Evolutionary conservation across 1,140 invertebrate genomes (phyloP), one percentile per base, ranked within the genome.

Genomic region (Vanessa atalanta): DNA sequence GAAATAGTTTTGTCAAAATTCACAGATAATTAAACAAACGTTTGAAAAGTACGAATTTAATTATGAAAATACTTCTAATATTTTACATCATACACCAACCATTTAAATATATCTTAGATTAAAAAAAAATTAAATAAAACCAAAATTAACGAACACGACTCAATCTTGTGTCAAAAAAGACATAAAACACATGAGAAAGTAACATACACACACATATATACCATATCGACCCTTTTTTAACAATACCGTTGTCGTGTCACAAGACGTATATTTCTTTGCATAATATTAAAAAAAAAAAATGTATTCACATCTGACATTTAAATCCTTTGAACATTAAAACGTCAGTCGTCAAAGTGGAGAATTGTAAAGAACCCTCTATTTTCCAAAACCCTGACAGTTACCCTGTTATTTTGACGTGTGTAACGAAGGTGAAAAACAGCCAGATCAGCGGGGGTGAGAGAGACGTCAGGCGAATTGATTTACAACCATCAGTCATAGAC

Each of bases 401-500:
- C 48, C 47, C 70, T 37, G 84, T 86, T 91, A 89, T 91, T 92
- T 90, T 92, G 90, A 92, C 88, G 84, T 89, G 88, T 90, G 85
- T 84, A 92, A 86, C 84, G 86, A 82, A 88, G 84, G 85, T 79
- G 88, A 90, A 92, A 90, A 92, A 88, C 87, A 87, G 87, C 85
- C 60, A 82, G 85, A 83, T 89, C 84, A 84, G 84, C 82, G 72
- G 79, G 83, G 81, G 84, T 82, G 86, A 90, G 88, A 88, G 90
- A 92, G 81, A 83, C 83, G 87, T 88, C 82, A 83, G 82, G 80
- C 85, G 86, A 89, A 89, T 88, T 88, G 88, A 89, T 92, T 88
- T 88, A 84, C 87, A 84, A 73, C 84, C 86, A 88, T 90, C 87
- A 88, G 81, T 92, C 88, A 92, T 89, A 70, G 31, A 37, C 57